phyloP scores from a whole-genome alignment of 1,140 invertebrate species.

The Drosophila aff. region DNA sequence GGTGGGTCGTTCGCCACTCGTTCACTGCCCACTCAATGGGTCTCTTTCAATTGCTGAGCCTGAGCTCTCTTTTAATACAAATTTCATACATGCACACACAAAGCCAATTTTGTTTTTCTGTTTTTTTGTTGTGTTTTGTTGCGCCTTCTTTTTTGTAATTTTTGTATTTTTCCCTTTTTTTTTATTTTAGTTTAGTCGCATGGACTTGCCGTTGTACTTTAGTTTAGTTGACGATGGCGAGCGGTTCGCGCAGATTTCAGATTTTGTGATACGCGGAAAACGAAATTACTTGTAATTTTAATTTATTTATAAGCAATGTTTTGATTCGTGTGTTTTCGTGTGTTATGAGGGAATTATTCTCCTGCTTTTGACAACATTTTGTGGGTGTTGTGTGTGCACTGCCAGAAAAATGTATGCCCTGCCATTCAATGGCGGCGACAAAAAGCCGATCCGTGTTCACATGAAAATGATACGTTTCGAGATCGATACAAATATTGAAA shows the following conservation, averaged over 20 bases:
- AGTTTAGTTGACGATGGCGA: conserved; percentile 79
- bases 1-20: conserved; percentile 44
- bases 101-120: conserved; percentile 62
- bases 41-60: conserved; percentile 60
- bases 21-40: conserved; percentile 55
- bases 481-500: conserved; percentile 19
- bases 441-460: conserved; percentile 32
- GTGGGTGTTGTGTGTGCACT: conserved; percentile 16
- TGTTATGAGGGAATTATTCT: not conserved
- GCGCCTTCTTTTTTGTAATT: conserved; percentile 29
- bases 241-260: conserved; percentile 74
- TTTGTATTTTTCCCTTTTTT: conserved; percentile 34
- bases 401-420: conserved; percentile 42
- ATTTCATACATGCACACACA: conserved; percentile 80
- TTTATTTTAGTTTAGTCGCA: conserved; percentile 78
- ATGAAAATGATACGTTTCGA: conserved; percentile 48
- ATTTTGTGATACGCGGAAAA: conserved; percentile 46
- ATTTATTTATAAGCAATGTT: conserved; percentile 12
- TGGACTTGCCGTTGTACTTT: conserved; percentile 78
- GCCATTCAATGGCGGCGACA: conserved; percentile 9
- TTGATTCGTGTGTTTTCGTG: conserved; percentile 1
- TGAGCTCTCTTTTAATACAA: conserved; percentile 70
- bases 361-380: not conserved
- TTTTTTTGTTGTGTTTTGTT: conserved; percentile 35
- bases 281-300: conserved; percentile 21